phyloP scores from a whole-genome alignment of 1,140 invertebrate genomes.

The Drosophila quadrilineata region DNA sequence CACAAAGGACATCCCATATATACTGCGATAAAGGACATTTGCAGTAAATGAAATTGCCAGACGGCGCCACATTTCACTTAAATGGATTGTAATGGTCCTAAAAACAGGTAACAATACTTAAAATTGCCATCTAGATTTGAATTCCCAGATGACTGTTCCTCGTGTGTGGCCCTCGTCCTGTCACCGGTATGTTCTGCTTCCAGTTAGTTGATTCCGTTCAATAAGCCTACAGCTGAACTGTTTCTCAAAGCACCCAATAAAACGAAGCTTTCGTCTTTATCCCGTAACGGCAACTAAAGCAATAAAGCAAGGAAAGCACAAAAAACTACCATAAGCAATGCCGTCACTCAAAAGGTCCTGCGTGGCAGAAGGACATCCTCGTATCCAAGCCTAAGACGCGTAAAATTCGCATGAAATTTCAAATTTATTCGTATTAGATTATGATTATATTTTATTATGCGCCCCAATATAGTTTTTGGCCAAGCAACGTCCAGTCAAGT shows the following conservation, averaged over 20 bases:
- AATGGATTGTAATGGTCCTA: slow-evolving; percentile 9
- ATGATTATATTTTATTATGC: slow-evolving; percentile 57
- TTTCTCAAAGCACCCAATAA: slow-evolving; percentile 24
- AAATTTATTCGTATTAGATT: slow-evolving; percentile 48
- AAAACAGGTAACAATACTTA: slow-evolving; percentile 1
- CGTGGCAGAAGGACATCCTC: background rate
- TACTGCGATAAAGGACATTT: slow-evolving; percentile 4
- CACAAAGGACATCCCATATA: slow-evolving; percentile 5
- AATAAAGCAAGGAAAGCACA: no score
- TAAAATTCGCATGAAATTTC: slow-evolving; percentile 38
- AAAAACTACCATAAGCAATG: slow-evolving; percentile 26
- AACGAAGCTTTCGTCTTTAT: slow-evolving; percentile 4
- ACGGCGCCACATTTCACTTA: background rate
- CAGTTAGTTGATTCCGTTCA: background rate
- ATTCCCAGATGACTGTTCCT: slow-evolving; percentile 9
- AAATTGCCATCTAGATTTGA: slow-evolving; percentile 4
- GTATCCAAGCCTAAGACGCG: background rate
- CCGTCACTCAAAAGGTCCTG: no score
- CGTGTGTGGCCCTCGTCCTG: no score
- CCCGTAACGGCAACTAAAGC: slow-evolving; percentile 35
- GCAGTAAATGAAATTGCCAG: slow-evolving; percentile 24
- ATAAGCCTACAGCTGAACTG: slow-evolving; percentile 38
- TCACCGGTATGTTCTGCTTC: no score
- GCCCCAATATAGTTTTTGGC: slow-evolving; percentile 24
- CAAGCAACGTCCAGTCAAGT: slow-evolving; percentile 15